Conservation (phyloP, 92 coral and sea anemone species). For the Epizoanthus ramosus region DNA sequence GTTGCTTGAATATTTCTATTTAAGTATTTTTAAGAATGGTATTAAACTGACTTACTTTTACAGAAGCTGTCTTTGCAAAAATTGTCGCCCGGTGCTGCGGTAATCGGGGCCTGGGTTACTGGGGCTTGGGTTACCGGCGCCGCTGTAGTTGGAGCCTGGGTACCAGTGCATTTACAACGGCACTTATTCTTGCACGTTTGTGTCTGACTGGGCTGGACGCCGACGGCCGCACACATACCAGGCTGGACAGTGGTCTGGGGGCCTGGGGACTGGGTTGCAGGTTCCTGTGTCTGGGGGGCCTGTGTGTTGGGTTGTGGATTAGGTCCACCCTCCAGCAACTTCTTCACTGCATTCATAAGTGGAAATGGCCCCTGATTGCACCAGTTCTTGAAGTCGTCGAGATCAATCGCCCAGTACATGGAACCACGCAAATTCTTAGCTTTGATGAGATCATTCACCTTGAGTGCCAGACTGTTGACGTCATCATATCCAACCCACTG, state of each 20-base stretch:
- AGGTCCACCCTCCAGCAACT: slow-evolving; percentile 41
- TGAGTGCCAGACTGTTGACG: slow-evolving; percentile 58
- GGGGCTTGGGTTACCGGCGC: too few relatives aligned
- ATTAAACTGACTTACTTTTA: neutral
- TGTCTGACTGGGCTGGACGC: neutral
- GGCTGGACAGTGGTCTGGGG: neutral
- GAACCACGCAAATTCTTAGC: slow-evolving; percentile 71
- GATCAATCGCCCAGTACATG: slow-evolving; percentile 86
- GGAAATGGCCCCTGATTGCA: slow-evolving; percentile 71
- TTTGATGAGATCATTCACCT: slow-evolving; percentile 66
- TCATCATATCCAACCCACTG: slow-evolving; percentile 89
- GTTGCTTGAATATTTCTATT: too few relatives aligned
- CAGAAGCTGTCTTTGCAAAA: neutral
- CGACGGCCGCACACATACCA: neutral
- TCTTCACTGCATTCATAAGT: slow-evolving; percentile 72
- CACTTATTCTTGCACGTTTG: neutral
- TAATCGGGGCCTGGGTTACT: too few relatives aligned
- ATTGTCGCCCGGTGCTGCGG: too few relatives aligned
- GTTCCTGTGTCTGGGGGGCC: neutral
- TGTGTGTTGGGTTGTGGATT: neutral
- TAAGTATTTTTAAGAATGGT: neutral
- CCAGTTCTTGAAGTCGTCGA: slow-evolving; percentile 69
- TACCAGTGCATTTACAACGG: slow-evolving; percentile 2
- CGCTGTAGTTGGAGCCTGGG: neutral
- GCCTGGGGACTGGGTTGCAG: neutral